Base-by-base conservation (phyloP, 2,113 vertebrate species). In the Pantherophis guttatus region DNA sequence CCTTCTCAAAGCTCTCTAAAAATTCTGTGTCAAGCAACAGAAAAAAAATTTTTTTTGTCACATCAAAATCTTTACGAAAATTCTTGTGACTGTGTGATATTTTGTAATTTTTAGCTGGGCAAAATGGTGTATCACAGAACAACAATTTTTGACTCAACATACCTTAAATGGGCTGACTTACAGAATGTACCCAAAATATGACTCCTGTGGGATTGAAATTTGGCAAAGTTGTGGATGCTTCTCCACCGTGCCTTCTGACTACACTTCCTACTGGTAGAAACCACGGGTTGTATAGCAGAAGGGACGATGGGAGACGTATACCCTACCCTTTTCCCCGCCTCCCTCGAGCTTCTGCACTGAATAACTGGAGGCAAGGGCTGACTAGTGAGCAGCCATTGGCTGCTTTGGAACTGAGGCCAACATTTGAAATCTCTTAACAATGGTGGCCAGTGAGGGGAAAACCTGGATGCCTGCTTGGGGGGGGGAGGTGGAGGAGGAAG, bases 1-100 rank as follows among this genome's bases (percentile, higher is more conserved):
- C 53, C 91, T 95, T 93, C 91, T 93, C 3, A 86, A 95, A 90
- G 3, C 33, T 90, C 96, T 94, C 59, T 55, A 44, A n/a, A 88
- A 3, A 29, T n/a, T 48, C 33, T 13, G 5, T 29, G 48, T 26
- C 57, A 65, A 65, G 87, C 29, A 65, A 53, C 39, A 10, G 12
- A 23, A 29, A 33, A 50, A 11, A 6, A 21, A 8, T 3, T 53
- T 44, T 12, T 44, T 54, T 90, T 86, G n/a, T 44, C 10, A 52
- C 26, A 0, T 23, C 24, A 86, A 86, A 62, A 54, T 53, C 92
- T 70, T 15, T 33, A 70, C 24, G 15, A 70, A 70, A 33, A n/a
- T 70, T 70, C 29, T 33, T 62, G 59, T 26, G 8, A 62, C 24
- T 62, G 8, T 59, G 26, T 15, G 29, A 70, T 33, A 70, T 5